These are phyloP conservation scores for Drosophila longiperda DNA, from an alignment of 2,888 invertebrate genomes.

Conservation along the genomic window DNA sequence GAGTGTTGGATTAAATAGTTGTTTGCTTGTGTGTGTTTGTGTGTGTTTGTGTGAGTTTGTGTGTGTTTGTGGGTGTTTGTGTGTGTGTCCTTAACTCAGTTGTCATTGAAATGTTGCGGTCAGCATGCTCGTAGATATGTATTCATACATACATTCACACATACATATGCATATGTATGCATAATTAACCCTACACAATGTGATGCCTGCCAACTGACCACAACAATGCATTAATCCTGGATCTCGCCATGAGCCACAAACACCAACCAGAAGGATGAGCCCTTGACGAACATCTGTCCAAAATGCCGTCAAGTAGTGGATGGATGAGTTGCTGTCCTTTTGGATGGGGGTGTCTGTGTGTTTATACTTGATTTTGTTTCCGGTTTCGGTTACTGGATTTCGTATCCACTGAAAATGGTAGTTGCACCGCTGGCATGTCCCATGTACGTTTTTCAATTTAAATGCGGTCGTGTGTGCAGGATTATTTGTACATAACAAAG, in stretches of 20 bases:
- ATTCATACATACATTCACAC: constrained; percentile 42
- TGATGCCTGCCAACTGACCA: constrained; percentile 53
- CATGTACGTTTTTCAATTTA: constrained; percentile 79
- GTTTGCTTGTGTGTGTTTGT: background rate
- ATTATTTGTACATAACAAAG: constrained; percentile 79
- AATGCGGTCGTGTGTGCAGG: constrained; percentile 80
- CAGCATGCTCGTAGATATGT: constrained; percentile 17
- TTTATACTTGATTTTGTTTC: constrained; percentile 41
- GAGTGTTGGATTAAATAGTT: background rate
- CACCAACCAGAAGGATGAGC: constrained; percentile 10
- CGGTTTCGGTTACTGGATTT: constrained; percentile 34
- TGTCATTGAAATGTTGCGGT: constrained; percentile 68
- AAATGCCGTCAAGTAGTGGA: constrained; percentile 11
- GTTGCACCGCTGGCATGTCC: constrained; percentile 49
- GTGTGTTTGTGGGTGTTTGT: too few relatives aligned
- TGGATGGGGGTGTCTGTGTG: background rate
- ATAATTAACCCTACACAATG: constrained; percentile 71
- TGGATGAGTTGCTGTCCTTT: background rate
- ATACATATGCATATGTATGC: constrained; percentile 21
- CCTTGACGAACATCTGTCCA: constrained; percentile 44
- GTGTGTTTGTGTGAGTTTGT: background rate
- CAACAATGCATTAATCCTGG: constrained; percentile 71
- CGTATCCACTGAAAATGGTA: constrained; percentile 36
- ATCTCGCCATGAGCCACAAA: constrained; percentile 13
- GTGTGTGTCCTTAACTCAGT: constrained; percentile 39